phyloP scores from a whole-genome alignment of 1,140 invertebrate species.

The Meloidogyne floridensis region DNA sequence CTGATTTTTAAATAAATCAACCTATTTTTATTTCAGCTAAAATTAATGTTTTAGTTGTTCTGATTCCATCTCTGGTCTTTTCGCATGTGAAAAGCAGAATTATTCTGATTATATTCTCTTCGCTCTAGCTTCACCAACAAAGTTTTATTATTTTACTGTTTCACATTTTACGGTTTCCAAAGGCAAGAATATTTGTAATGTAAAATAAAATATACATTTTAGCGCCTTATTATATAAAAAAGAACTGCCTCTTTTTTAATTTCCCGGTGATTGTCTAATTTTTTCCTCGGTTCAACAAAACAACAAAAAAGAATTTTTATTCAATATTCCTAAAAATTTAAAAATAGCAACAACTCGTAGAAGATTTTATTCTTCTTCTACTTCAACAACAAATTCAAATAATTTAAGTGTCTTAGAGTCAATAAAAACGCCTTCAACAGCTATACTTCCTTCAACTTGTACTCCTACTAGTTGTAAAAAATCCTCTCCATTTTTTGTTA shows the following conservation, averaged over 20 bases:
- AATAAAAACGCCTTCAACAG: not conserved
- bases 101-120: not conserved
- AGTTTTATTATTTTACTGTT: not conserved
- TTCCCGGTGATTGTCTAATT: constrained; percentile 3
- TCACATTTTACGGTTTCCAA: not conserved
- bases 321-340: not conserved
- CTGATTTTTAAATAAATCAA: not conserved
- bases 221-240: constrained; percentile 1
- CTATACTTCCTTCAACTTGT: not conserved
- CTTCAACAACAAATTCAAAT: not conserved
- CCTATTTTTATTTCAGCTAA: not conserved
- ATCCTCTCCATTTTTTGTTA: not conserved
- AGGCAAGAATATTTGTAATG: not conserved
- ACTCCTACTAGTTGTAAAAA: not conserved
- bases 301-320: not conserved
- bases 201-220: not conserved
- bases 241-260: not conserved
- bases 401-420: not conserved
- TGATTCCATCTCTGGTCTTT: not conserved
- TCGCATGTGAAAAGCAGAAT: not conserved
- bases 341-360: constrained; percentile 2
- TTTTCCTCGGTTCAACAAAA: not conserved
- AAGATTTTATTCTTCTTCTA: not conserved
- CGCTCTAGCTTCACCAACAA: not conserved
- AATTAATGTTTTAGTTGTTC: not conserved